Base-by-base conservation (phyloP, 2,888 invertebrate genomes). In the Drosophila falleni region DNA sequence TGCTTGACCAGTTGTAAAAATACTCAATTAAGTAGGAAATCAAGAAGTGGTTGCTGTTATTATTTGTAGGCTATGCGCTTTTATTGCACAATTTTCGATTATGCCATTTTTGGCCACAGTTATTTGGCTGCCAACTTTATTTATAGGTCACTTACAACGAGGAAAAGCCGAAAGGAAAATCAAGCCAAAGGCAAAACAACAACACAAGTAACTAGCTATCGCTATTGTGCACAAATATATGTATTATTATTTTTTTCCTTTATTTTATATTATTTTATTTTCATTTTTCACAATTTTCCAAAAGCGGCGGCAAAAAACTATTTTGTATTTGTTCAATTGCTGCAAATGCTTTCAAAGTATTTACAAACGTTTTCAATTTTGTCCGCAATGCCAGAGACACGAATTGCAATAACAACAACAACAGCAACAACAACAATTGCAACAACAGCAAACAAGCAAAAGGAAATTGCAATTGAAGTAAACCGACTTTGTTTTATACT, bases 261-360 rank as follows among this genome's bases (percentile, higher is more conserved):
- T 37, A 47, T 63, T 46, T 55, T 56, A 56, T 62, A n/a, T 55
- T 46, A 16, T 29, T 35, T 51, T 83, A 65, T 71, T 79, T 75
- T 71, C 67, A 76, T 75, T 82, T 85, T 85, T 59, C 72, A 78
- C 85, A 72, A 79, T 74, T 83, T 67, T 62, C 54, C 74, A 81
- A 83, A 68, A 62, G 75, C 75, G 56, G 61, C 78, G 41, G 67
- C 65, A 62, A 59, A 54, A 74, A 68, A 71, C 63, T 69, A 79
- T 89, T 85, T 89, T 85, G 86, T 86, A 74, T 89, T 89, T 82
- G 88, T 81, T 81, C 86, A 87, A 87, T 89, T 87, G 89, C 88
- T 80, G 89, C 82, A 86, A 86, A 89, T 85, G 85, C 81, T 85
- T 85, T 81, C 72, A 81, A 89, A 79, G 87, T 85, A 87, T 87